Percentiles rank a stretch among this genome's conserved stretches.
Evolutionary conservation across 2,797 vertebrate genomes (phyloP).

Genomic region (Vireo griseus): DNA sequence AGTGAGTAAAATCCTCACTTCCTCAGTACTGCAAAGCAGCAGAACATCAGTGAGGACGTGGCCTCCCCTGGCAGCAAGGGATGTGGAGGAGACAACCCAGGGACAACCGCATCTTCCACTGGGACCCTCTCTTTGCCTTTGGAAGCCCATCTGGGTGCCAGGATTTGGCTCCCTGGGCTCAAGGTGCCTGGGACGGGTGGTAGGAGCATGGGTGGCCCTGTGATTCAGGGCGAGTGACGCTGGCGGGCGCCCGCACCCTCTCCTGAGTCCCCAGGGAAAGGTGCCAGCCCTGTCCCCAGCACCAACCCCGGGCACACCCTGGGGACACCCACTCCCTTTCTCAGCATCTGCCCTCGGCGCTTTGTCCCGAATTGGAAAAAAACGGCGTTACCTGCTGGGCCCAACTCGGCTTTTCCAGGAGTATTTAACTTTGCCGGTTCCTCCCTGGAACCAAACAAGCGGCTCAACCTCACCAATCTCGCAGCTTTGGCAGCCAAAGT

Average conservation of each 20-base stretch:
- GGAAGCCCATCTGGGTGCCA: neutral
- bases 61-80: neutral
- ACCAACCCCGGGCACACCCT: rapidly evolving
- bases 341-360: neutral
- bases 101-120: neutral
- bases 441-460: conserved; percentile 64
- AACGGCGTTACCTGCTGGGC: conserved; percentile 53
- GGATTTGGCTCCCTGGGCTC: neutral
- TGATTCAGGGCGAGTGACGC: rapidly evolving
- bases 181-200: rapidly evolving
- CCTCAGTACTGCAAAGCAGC: neutral
- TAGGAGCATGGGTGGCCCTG: neutral
- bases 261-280: neutral
- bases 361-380: neutral
- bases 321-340: neutral
- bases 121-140: neutral
- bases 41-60: neutral
- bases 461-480: conserved; percentile 61
- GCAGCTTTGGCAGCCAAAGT: conserved; percentile 64
- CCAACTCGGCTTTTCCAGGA: conserved; percentile 52
- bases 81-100: neutral
- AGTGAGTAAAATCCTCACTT: neutral
- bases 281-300: neutral
- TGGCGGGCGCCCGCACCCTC: rapidly evolving
- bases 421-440: conserved; percentile 72